Conservation (phyloP, 2,888 invertebrate genomes). For the Mechanitis messenoides region DNA sequence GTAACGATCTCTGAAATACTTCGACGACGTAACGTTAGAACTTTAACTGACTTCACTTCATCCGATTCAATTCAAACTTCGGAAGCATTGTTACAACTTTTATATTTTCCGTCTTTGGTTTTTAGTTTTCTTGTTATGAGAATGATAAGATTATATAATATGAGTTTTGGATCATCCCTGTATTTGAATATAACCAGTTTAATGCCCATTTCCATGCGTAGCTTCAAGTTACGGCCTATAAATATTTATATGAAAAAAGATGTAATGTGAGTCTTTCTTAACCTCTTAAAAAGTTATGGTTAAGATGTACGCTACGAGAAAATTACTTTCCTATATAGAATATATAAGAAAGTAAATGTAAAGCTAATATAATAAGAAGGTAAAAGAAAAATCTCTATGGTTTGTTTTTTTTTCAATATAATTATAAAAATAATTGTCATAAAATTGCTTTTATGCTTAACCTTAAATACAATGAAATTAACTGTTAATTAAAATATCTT, state of each 20-base stretch:
- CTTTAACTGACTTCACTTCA: slow-evolving; percentile 24
- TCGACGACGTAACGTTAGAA: slow-evolving; percentile 22
- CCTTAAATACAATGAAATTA: not conserved
- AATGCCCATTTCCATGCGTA: slow-evolving; percentile 36
- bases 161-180: slow-evolving; percentile 34
- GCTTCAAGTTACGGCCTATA: slow-evolving; percentile 41
- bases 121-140: slow-evolving; percentile 12
- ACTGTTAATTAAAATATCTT: not conserved
- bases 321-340: not conserved
- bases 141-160: slow-evolving; percentile 18
- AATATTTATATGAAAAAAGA: slow-evolving; percentile 43
- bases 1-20: slow-evolving; percentile 20
- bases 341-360: no score
- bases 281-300: slow-evolving; percentile 17
- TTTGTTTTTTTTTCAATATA: not conserved
- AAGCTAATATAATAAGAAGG: no score
- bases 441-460: not conserved
- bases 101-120: slow-evolving; percentile 18
- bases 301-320: slow-evolving; percentile 8
- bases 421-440: not conserved
- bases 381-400: no score
- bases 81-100: slow-evolving; percentile 17
- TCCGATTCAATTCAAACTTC: slow-evolving; percentile 27
- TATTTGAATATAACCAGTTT: slow-evolving; percentile 46
- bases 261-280: slow-evolving; percentile 15